phyloP scores from a whole-genome alignment of 2,113 vertebrate species.

The Centropristis striata region DNA sequence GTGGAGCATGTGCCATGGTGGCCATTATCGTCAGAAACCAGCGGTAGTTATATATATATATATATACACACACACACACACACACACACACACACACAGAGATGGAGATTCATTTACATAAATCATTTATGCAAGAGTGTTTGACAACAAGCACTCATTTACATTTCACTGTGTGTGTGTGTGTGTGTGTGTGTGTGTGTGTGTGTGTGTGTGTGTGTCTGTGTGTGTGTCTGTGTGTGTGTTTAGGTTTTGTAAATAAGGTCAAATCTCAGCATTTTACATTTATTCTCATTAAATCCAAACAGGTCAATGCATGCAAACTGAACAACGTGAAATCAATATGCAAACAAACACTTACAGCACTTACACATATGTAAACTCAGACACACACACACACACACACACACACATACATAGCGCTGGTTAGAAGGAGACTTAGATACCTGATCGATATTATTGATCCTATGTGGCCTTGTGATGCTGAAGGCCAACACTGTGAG shows the following conservation, averaged over 20 bases:
- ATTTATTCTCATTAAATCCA: constrained; percentile 68
- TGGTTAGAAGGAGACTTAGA: constrained; percentile 29
- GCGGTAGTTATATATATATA: too few relatives aligned
- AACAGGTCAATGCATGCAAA: constrained; percentile 54
- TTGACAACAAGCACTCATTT: constrained; percentile 51
- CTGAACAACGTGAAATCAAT: constrained; percentile 53
- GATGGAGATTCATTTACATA: constrained; percentile 44
- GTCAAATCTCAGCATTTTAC: constrained; percentile 64
- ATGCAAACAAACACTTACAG: constrained; percentile 47
- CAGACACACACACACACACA: constrained; percentile 17
- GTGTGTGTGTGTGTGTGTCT: constrained; percentile 9
- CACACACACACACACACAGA: too few relatives aligned
- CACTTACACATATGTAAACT: constrained; percentile 43
- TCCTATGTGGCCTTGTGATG: constrained; percentile 21
- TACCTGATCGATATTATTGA: constrained; percentile 53
- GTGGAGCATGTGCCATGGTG: too few relatives aligned
- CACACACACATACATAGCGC: background rate
- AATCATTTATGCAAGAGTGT: constrained; percentile 46
- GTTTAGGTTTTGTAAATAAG: constrained; percentile 35
- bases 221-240: constrained; percentile 13
- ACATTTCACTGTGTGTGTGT: constrained; percentile 30
- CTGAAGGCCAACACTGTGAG: constrained; percentile 42
- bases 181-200: constrained; percentile 5
- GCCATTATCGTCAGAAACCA: too few relatives aligned
- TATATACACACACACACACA: too few relatives aligned